Conservation (phyloP, 2,888 invertebrate genomes). For the Dromius quadrimaculatus region DNA sequence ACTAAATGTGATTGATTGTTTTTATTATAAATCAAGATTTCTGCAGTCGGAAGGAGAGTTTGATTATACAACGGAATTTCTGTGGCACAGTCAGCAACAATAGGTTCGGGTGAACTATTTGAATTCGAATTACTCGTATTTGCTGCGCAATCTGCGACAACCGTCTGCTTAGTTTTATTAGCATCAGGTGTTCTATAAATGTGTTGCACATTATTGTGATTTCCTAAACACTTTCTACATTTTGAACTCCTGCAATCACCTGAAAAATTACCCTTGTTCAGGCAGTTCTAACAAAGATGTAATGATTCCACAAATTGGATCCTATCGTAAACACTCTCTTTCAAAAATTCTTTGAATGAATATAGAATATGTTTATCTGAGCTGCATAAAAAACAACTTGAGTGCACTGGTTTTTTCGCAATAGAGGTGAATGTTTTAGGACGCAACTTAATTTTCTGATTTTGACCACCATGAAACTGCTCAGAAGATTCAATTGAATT, state of each 20-base stretch:
- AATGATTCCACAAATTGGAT: background rate
- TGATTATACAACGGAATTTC: background rate
- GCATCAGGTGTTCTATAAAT: background rate
- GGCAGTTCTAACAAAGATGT: background rate
- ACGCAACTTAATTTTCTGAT: no score
- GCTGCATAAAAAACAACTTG: background rate
- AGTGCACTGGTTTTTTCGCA: background rate
- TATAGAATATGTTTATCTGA: background rate
- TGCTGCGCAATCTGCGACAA: background rate
- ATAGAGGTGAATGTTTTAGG: background rate
- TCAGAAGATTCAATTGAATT: background rate
- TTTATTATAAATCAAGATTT: background rate
- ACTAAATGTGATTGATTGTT: background rate
- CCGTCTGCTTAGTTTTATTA: background rate
- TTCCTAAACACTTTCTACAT: background rate
- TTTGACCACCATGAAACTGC: background rate
- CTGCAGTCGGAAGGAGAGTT: background rate
- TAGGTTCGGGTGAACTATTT: no score
- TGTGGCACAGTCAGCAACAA: no score
- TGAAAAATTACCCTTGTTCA: background rate
- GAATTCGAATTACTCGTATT: background rate
- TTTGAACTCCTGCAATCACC: background rate
- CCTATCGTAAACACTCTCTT: background rate
- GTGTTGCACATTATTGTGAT: background rate
- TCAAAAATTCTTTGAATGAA: background rate